phyloP scores from a whole-genome alignment of 1,140 invertebrate genomes.

The Zaprionus lachaisei region DNA sequence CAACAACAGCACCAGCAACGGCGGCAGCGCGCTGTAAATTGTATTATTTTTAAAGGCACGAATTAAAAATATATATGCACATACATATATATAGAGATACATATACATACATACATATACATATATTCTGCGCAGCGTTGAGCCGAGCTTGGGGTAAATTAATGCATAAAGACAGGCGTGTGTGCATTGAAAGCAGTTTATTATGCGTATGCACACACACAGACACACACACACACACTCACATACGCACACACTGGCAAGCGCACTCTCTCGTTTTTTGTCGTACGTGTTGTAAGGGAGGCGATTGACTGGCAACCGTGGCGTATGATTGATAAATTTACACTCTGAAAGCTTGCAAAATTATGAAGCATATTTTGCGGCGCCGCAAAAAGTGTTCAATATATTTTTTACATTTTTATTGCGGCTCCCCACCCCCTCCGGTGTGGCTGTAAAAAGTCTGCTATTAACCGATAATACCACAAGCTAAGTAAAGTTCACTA shows the following conservation, averaged over 20 bases:
- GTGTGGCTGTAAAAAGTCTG: slow-evolving; percentile 15
- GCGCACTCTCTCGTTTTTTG: not conserved
- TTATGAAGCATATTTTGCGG: slow-evolving; percentile 38
- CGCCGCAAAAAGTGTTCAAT: slow-evolving; percentile 19
- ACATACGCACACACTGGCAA: slow-evolving; percentile 2
- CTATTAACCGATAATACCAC: not conserved
- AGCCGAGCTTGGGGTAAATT: slow-evolving; percentile 62
- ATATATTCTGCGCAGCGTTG: slow-evolving; percentile 17
- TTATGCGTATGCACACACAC: slow-evolving; percentile 47
- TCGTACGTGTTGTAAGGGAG: slow-evolving; percentile 19
- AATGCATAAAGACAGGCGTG: slow-evolving; percentile 69
- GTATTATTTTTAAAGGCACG: slow-evolving; percentile 48
- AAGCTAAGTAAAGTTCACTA: not conserved
- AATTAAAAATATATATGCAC: slow-evolving; percentile 28
- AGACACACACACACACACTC: slow-evolving; percentile 25
- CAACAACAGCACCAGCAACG: slow-evolving; percentile 40
- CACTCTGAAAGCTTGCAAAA: slow-evolving; percentile 63
- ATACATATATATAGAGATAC: not conserved
- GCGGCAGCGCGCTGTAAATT: slow-evolving; percentile 46
- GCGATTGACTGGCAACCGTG: slow-evolving; percentile 41
- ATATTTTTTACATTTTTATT: not conserved
- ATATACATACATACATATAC: not conserved
- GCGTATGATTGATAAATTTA: slow-evolving; percentile 77
- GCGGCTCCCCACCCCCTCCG: not conserved
- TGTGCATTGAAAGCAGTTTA: slow-evolving; percentile 72